Percentiles rank a stretch among this genome's conserved stretches.
phyloP scores from a whole-genome alignment of 1,140 invertebrate species.

The Diachasmimorpha longicaudata region DNA sequence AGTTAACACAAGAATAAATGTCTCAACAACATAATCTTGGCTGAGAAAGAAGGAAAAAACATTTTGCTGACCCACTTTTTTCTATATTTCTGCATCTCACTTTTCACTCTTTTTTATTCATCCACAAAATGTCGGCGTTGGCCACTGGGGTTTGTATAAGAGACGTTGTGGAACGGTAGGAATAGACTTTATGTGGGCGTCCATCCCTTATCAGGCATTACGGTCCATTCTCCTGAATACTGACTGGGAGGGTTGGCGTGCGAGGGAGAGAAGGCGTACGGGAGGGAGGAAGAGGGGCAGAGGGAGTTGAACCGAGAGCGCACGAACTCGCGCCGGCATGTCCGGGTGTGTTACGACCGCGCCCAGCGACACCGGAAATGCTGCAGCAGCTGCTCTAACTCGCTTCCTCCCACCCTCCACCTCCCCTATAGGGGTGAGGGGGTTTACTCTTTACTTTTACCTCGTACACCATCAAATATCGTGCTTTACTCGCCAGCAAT shows the following conservation, averaged over 20 bases:
- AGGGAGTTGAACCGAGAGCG: background rate
- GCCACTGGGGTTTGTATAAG: slow-evolving; percentile 5
- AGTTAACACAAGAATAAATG: background rate
- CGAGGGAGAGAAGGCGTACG: background rate
- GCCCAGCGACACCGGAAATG: slow-evolving; percentile 15
- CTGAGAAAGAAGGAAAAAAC: background rate
- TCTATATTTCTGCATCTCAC: background rate
- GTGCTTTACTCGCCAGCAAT: background rate
- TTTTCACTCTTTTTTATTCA: slow-evolving; percentile 8
- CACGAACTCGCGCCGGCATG: slow-evolving; percentile 11
- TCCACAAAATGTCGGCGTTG: slow-evolving; percentile 5
- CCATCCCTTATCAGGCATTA: slow-evolving; percentile 57
- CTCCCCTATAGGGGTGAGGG: background rate
- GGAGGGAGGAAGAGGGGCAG: background rate
- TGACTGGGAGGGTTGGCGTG: background rate
- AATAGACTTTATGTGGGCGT: slow-evolving; percentile 34
- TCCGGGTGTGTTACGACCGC: slow-evolving; percentile 24
- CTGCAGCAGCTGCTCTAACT: slow-evolving; percentile 14
- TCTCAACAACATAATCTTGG: background rate
- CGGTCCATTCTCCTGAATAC: slow-evolving; percentile 50
- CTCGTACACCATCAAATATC: background rate
- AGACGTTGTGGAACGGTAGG: slow-evolving; percentile 6
- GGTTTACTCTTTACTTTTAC: background rate
- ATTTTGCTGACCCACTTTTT: background rate
- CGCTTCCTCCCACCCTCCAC: background rate